phyloP scores from a whole-genome alignment of 1,140 invertebrate species.

The Marisa cornuarietis region DNA sequence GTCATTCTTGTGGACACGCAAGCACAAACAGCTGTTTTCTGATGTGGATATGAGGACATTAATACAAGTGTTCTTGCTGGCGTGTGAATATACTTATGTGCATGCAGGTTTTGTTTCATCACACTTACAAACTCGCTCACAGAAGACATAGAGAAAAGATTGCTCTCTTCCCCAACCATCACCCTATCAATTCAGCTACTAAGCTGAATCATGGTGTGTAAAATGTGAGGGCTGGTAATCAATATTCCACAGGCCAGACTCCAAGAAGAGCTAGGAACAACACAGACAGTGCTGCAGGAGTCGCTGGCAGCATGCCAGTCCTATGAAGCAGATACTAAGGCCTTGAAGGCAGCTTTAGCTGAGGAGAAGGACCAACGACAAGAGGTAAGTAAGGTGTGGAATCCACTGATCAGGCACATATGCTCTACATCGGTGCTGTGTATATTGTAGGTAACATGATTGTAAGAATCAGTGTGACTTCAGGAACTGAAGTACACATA shows the following conservation, averaged over 20 bases:
- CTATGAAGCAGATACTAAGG: slow-evolving; percentile 45
- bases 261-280: slow-evolving; percentile 35
- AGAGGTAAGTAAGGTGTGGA: slow-evolving; percentile 34
- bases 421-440: not conserved
- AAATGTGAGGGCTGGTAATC: not conserved
- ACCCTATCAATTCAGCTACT: not conserved
- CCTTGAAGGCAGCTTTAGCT: slow-evolving; percentile 39
- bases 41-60: no score
- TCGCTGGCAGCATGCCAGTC: slow-evolving; percentile 41
- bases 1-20: no score
- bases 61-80: no score
- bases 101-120: no score
- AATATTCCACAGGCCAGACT: slow-evolving; percentile 24
- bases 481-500: not conserved
- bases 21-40: no score
- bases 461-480: not conserved
- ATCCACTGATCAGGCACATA: not conserved
- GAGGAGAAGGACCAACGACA: slow-evolving; percentile 42
- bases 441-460: not conserved
- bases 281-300: slow-evolving; percentile 38
- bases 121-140: no score
- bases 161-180: not conserved
- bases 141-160: no score
- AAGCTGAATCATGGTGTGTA: not conserved
- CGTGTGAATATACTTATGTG: no score